These are phyloP conservation scores for Pseudococcus viburni DNA, from an alignment of 2,888 invertebrate genomes.

Conservation along the genomic window DNA sequence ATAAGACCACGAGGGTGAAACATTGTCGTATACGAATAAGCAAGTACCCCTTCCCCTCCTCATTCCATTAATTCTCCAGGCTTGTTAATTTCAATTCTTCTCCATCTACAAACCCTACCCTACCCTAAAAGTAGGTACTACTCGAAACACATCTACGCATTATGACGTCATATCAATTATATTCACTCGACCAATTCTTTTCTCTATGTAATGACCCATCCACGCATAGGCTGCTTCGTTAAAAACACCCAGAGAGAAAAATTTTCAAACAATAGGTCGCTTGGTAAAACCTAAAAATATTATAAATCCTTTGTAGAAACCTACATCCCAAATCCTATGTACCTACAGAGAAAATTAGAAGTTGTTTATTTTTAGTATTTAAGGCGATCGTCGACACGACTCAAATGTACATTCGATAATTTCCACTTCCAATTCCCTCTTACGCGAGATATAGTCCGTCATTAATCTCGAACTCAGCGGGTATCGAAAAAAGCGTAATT, in stretches of 20 bases:
- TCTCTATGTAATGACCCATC: neutral
- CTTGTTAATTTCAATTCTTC: neutral
- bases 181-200: neutral
- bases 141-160: neutral
- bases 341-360: too few species aligned
- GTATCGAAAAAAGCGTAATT: neutral
- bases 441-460: neutral
- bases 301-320: neutral
- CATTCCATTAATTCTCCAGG: neutral
- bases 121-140: neutral
- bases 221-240: neutral
- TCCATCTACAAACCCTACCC: neutral
- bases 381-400: too few species aligned
- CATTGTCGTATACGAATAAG: neutral
- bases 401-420: too few species aligned
- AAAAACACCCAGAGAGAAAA: neutral
- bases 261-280: neutral
- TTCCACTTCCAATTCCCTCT: neutral
- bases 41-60: neutral
- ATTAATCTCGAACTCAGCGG: neutral
- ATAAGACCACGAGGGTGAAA: neutral
- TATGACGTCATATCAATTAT: constrained; percentile 16
- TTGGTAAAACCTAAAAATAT: neutral
- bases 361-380: neutral
- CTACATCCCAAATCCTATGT: too few species aligned